Percentiles rank a stretch among this genome's conserved stretches.
phyloP scores from a whole-genome alignment of 2,888 invertebrate species.

The Scelioninae gen. 1 region DNA sequence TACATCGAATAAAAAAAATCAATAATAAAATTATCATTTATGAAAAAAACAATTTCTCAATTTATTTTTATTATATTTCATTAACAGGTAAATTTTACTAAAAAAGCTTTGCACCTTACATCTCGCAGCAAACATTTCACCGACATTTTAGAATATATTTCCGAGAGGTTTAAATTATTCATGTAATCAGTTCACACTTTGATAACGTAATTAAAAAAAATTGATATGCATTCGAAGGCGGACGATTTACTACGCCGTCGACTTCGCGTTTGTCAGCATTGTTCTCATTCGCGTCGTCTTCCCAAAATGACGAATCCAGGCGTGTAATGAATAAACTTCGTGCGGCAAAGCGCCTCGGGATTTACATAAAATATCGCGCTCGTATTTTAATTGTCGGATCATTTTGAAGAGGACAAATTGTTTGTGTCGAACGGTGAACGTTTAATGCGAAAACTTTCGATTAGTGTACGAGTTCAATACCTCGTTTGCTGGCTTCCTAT shows the following conservation, averaged over 20 bases:
- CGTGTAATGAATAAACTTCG: slow-evolving; percentile 64
- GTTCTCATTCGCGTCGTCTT: slow-evolving; percentile 52
- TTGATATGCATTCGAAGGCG: slow-evolving; percentile 56
- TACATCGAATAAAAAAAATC: no score
- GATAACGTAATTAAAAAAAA: slow-evolving; percentile 62
- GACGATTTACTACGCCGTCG: slow-evolving; percentile 46
- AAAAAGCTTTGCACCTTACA: no score
- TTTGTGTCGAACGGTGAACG: slow-evolving; percentile 22
- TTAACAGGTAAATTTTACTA: no score
- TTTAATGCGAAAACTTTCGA: slow-evolving; percentile 48
- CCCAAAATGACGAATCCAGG: slow-evolving; percentile 42
- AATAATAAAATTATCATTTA: no score
- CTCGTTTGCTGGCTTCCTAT: neutral
- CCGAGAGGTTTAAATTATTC: slow-evolving; percentile 30
- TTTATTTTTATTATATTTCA: no score
- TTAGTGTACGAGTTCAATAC: slow-evolving; percentile 16
- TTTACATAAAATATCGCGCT: slow-evolving; percentile 56
- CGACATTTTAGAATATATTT: no score
- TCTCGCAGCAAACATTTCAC: no score
- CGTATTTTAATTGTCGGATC: slow-evolving; percentile 51
- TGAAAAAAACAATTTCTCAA: no score
- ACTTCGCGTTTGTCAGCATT: slow-evolving; percentile 52
- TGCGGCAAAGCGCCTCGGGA: slow-evolving; percentile 29
- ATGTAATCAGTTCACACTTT: slow-evolving; percentile 58
- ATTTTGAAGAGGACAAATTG: slow-evolving; percentile 50